A percentile compares a stretch with the other conserved stretches of the same genome.
phyloP scores from a whole-genome alignment of 2,797 vertebrate species.

The Pteronotus mesoamericanus region DNA sequence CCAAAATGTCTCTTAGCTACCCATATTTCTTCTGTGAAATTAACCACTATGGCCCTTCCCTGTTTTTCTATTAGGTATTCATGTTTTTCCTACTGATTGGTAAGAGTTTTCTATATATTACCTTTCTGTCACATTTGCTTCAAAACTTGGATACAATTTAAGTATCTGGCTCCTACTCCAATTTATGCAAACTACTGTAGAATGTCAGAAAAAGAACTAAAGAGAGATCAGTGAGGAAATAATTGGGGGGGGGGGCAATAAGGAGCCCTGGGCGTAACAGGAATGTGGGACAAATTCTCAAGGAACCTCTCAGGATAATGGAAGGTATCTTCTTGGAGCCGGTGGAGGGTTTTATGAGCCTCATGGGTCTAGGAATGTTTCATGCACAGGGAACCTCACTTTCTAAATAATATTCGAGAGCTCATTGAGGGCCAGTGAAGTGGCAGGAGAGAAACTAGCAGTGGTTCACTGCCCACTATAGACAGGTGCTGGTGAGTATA shows the following conservation, averaged over 20 bases:
- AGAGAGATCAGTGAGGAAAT: neutral
- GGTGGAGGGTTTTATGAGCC: neutral
- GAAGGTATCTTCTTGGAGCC: neutral
- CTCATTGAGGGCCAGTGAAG: neutral
- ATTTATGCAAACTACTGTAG: neutral
- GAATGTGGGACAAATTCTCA: neutral
- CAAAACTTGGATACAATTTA: neutral
- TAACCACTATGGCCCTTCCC: neutral
- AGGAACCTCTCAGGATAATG: neutral
- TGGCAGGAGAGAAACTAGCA: neutral
- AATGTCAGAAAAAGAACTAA: neutral
- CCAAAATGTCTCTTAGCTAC: neutral
- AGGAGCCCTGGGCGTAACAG: neutral
- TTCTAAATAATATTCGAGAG: neutral
- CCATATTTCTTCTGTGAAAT: neutral
- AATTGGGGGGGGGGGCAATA: neutral
- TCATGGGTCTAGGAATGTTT: neutral
- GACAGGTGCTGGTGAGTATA: neutral
- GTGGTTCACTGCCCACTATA: neutral
- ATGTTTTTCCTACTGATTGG: neutral
- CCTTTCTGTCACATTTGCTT: neutral
- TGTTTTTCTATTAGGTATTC: neutral
- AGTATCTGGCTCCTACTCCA: neutral
- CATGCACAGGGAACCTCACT: neutral
- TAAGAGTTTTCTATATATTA: neutral